phyloP scores from a whole-genome alignment of 2,797 vertebrate species.

The Anguilla megastoma region DNA sequence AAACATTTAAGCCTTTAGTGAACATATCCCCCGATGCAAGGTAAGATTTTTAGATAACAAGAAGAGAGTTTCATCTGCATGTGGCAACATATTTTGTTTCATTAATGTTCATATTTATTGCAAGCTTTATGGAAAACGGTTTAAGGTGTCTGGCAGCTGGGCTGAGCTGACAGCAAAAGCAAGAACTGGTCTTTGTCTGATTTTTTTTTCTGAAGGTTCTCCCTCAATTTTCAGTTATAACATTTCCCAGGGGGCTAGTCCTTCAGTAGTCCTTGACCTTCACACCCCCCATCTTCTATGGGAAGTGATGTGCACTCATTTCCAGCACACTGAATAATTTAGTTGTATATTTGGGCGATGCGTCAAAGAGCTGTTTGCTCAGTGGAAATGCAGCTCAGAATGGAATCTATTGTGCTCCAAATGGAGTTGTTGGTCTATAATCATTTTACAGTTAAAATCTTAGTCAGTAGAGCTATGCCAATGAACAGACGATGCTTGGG shows the following conservation, averaged over 20 bases:
- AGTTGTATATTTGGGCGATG: conserved; percentile 20
- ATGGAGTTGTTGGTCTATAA: not conserved
- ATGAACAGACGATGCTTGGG: not conserved
- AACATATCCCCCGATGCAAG: conserved; percentile 95
- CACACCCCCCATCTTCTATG: not conserved
- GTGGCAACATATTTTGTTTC: not conserved
- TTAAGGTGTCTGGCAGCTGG: not conserved
- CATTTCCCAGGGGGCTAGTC: conserved; percentile 13
- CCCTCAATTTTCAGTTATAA: not conserved
- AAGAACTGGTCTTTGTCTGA: not conserved
- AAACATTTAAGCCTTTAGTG: conserved; percentile 97
- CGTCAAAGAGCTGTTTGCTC: not conserved
- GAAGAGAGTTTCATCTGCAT: not conserved
- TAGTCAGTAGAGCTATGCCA: not conserved
- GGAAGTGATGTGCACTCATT: conserved; percentile 9
- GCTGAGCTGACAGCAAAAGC: not conserved
- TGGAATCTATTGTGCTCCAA: too few species aligned
- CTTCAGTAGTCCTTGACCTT: not conserved
- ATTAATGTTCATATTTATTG: not conserved
- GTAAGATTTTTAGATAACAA: conserved; percentile 59
- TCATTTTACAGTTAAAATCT: not conserved
- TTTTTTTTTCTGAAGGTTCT: not conserved
- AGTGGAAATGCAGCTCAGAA: conserved; percentile 3
- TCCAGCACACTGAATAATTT: conserved; percentile 48
- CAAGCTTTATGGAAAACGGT: not conserved